phyloP scores from a whole-genome alignment of 2,888 invertebrate species.

The Lamellibrachia columna region DNA sequence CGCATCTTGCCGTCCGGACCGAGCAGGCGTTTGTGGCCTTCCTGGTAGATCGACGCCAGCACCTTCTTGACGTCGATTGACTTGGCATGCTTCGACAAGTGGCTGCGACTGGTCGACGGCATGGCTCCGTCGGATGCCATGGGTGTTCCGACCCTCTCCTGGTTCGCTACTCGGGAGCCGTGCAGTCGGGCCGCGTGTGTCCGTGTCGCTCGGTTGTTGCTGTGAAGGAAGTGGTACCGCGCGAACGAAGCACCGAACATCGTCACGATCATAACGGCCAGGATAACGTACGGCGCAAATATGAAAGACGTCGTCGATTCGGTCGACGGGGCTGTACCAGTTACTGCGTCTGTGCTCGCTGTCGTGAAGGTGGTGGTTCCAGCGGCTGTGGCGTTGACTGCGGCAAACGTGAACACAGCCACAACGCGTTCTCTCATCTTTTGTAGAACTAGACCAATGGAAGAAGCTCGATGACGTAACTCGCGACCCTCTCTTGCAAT shows the following conservation, averaged over 20 bases:
- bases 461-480: neutral
- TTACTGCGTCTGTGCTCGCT: neutral
- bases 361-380: neutral
- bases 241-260: neutral
- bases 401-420: neutral
- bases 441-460: neutral
- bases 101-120: neutral
- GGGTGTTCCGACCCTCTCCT: neutral
- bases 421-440: neutral
- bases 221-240: neutral
- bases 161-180: neutral
- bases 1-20: neutral
- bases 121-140: neutral
- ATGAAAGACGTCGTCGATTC: neutral
- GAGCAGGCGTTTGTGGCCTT: conserved; percentile 8
- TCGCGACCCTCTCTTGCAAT: neutral
- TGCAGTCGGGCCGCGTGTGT: neutral
- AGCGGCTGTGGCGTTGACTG: neutral
- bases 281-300: neutral
- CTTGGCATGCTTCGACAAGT: neutral
- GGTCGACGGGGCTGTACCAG: neutral
- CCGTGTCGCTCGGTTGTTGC: neutral
- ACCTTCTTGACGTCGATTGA: neutral
- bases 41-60: neutral
- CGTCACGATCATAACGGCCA: neutral